Percentiles rank a stretch among this genome's conserved stretches.
Conservation (phyloP, 1,140 invertebrate species). For the Pentalonia nigronervosa region DNA sequence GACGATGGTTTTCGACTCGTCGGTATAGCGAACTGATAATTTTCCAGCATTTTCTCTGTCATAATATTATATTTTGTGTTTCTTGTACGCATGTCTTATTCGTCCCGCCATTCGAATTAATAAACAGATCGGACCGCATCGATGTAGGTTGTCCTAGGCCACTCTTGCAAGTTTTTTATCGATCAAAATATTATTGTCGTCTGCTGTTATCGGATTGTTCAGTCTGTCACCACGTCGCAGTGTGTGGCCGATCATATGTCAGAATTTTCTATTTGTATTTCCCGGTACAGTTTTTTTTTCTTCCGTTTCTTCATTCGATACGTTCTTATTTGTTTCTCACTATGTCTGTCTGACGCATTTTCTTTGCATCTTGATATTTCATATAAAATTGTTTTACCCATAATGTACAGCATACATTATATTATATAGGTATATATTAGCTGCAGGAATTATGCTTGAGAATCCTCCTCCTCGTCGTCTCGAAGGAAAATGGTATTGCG, state of each 20-base stretch:
- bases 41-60: neutral
- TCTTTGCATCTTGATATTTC: neutral
- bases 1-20: neutral
- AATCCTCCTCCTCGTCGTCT: rapidly evolving
- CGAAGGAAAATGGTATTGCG: neutral
- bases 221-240: neutral
- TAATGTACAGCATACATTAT: neutral
- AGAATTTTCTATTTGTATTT: neutral
- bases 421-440: neutral
- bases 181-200: neutral
- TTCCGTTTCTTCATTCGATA: neutral
- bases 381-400: neutral
- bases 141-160: neutral
- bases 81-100: neutral
- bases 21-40: neutral
- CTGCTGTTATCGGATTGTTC: neutral
- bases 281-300: neutral
- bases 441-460: too few species aligned
- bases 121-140: neutral
- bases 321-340: neutral
- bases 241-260: neutral
- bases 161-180: neutral
- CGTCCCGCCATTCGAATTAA: neutral
- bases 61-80: neutral
- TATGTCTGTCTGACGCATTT: neutral